Percentiles rank a stretch among this genome's conserved stretches.
Evolutionary conservation across 92 coral and sea anemone species (phyloP).

Genomic region (Phenganax subtilis): DNA sequence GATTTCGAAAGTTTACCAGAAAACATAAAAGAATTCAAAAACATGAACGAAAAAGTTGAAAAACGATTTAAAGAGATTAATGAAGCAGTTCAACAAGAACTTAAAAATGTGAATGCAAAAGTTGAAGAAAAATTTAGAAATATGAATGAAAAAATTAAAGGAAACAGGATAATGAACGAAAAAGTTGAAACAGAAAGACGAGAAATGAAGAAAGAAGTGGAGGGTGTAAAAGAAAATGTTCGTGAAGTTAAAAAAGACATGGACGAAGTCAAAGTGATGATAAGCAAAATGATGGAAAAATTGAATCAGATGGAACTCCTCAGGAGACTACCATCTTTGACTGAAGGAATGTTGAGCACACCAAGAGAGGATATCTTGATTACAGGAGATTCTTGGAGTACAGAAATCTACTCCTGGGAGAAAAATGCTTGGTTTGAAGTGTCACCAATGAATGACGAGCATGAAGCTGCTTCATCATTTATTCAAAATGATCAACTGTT

Average conservation of each 20-base stretch:
- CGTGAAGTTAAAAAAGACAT: background rate
- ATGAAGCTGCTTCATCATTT: background rate
- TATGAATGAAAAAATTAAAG: background rate
- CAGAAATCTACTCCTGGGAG: slow-evolving; percentile 1
- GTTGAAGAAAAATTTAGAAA: no score
- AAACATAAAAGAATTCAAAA: background rate
- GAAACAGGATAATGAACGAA: background rate
- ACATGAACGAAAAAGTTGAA: background rate
- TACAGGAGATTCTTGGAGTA: background rate
- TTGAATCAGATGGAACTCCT: background rate
- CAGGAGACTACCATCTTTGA: background rate
- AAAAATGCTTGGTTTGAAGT: background rate
- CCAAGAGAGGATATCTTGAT: background rate
- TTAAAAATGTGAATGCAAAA: background rate
- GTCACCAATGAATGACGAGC: background rate
- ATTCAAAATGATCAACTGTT: background rate
- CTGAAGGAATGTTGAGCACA: background rate
- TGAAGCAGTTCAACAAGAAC: background rate
- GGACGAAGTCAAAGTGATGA: background rate
- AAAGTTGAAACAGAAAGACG: background rate
- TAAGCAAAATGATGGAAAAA: background rate
- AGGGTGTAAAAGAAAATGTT: no score
- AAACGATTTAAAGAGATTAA: background rate
- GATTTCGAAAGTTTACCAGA: background rate
- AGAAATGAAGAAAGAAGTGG: background rate